A percentile compares a stretch with the other conserved stretches of the same genome.
Evolutionary conservation across 2,888 invertebrate genomes (phyloP).

Genomic region (Melangyna quadrimaculata): DNA sequence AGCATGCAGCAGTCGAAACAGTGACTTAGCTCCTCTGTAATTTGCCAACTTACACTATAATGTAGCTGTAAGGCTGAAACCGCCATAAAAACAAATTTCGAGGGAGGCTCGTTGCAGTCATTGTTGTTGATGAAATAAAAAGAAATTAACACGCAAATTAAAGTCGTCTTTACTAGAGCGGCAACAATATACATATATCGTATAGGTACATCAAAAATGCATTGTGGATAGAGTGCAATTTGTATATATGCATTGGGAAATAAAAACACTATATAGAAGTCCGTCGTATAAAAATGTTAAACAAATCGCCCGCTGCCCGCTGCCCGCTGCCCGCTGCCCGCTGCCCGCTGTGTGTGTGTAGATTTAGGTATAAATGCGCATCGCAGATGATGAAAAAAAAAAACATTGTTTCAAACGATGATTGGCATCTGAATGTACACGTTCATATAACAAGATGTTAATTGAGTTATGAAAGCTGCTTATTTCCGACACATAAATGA

Average conservation of each 20-base stretch:
- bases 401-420: conserved; percentile 24
- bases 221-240: conserved; percentile 24
- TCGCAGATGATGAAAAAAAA: conserved; percentile 33
- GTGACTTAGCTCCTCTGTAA: conserved; percentile 38
- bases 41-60: conserved; percentile 34
- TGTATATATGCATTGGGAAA: conserved; percentile 42
- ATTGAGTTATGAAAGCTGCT: conserved; percentile 47
- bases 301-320: conserved; percentile 58
- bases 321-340: conserved; percentile 34
- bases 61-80: conserved; percentile 17
- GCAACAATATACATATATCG: conserved; percentile 22
- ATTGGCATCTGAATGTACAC: conserved; percentile 36
- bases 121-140: conserved; percentile 40
- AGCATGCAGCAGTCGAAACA: conserved; percentile 51
- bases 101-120: conserved; percentile 33
- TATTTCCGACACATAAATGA: conserved; percentile 31
- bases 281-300: conserved; percentile 59
- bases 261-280: neutral
- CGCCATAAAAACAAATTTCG: conserved; percentile 23
- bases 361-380: neutral
- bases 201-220: conserved; percentile 17
- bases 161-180: conserved; percentile 58
- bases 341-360: conserved; percentile 36
- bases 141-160: conserved; percentile 62
- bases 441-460: conserved; percentile 54